These are phyloP conservation scores for Phalangium opilio DNA, from an alignment of 2,888 invertebrate genomes.

Conservation along the genomic window DNA sequence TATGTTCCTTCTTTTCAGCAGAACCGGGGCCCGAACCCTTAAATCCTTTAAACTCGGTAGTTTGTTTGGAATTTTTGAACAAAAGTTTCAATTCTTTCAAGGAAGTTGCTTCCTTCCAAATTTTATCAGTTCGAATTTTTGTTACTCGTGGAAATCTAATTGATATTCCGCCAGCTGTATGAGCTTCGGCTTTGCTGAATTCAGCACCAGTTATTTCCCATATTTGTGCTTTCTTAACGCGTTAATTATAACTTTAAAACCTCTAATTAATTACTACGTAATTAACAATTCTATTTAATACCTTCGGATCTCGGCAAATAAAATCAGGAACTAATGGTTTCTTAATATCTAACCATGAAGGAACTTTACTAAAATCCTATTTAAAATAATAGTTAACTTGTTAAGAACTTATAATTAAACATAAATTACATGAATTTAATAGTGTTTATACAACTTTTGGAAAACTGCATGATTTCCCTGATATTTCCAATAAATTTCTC, in stretches of 20 bases:
- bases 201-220: slow-evolving; percentile 82
- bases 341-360: slow-evolving; percentile 65
- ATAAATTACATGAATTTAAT: no score
- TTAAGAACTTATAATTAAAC: no score
- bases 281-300: neutral
- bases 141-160: slow-evolving; percentile 78
- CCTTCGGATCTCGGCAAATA: slow-evolving; percentile 63
- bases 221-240: slow-evolving; percentile 53
- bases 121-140: slow-evolving; percentile 59
- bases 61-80: neutral
- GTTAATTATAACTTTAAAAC: no score
- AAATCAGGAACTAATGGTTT: slow-evolving; percentile 78
- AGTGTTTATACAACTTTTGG: no score
- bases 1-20: neutral
- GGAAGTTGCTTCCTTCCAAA: slow-evolving; percentile 66
- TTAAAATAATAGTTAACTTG: slow-evolving; percentile 1
- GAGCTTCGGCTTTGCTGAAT: slow-evolving; percentile 43
- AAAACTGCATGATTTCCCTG: no score
- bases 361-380: slow-evolving; percentile 47
- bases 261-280: no score
- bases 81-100: slow-evolving; percentile 49
- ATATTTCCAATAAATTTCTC: no score
- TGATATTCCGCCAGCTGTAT: slow-evolving; percentile 85
- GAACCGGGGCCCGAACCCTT: no score
- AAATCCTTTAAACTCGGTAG: neutral